A percentile compares a stretch with the other conserved stretches of the same genome.
These are phyloP conservation scores for Rosalia funebris DNA, from an alignment of 2,888 invertebrate species.

Conservation along the genomic window DNA sequence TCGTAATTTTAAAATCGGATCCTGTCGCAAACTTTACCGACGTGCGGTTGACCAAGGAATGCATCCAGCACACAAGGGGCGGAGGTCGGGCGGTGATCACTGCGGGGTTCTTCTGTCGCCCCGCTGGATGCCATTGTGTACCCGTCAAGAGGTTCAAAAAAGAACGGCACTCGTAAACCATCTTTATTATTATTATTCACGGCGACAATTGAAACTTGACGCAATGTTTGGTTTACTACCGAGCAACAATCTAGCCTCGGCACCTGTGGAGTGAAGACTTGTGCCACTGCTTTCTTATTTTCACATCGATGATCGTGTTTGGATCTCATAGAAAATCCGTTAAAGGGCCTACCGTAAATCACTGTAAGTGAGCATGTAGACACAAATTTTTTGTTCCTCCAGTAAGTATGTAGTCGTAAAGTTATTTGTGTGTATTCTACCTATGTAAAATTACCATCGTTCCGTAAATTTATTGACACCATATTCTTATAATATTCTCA, in stretches of 20 bases:
- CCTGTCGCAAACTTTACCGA: constrained; percentile 1
- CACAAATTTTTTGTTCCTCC: background rate
- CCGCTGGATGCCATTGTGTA: constrained; percentile 62
- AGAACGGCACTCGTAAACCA: constrained; percentile 62
- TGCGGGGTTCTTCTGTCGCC: constrained; percentile 59
- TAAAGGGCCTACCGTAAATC: constrained; percentile 23
- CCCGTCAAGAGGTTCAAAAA: constrained; percentile 62
- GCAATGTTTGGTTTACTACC: constrained; percentile 54
- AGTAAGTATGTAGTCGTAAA: constrained; percentile 4
- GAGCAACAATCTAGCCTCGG: constrained; percentile 33
- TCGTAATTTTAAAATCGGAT: too few relatives aligned
- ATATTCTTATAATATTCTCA: too few relatives aligned
- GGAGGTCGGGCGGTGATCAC: constrained; percentile 42
- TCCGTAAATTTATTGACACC: too few relatives aligned
- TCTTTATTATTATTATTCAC: constrained; percentile 62
- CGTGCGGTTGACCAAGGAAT: constrained; percentile 28
- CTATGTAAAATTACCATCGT: background rate
- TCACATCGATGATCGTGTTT: constrained; percentile 18
- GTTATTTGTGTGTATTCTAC: background rate
- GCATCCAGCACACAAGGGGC: constrained; percentile 21
- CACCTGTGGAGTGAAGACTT: constrained; percentile 37
- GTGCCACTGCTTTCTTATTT: constrained; percentile 29
- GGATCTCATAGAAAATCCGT: constrained; percentile 7
- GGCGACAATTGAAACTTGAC: constrained; percentile 57
- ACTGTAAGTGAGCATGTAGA: constrained; percentile 12